Percentiles rank a stretch among this genome's conserved stretches.
phyloP scores from a whole-genome alignment of 92 coral and sea anemone genomes.

The Porites divaricata region DNA sequence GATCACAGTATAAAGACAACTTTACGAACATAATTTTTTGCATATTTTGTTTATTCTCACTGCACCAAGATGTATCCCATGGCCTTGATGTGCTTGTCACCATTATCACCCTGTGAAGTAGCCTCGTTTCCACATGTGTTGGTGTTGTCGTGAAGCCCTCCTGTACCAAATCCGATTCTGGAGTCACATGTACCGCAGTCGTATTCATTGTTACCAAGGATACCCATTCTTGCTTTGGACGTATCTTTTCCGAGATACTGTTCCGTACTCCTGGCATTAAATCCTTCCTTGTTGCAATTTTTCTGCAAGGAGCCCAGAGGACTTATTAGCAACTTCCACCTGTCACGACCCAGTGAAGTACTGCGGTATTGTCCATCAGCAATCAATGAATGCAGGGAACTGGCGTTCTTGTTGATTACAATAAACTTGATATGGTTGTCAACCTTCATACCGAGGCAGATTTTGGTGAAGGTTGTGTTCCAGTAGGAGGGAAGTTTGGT shows the following conservation, averaged over 20 bases:
- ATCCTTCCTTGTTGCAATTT: not conserved
- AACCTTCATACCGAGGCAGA: too few relatives aligned
- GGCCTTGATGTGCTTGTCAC: not conserved
- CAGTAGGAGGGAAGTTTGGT: too few relatives aligned
- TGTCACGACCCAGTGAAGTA: too few relatives aligned
- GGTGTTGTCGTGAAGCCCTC: not conserved
- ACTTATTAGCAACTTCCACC: not conserved
- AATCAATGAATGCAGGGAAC: too few relatives aligned
- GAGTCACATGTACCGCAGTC: not conserved
- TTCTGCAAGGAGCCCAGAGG: not conserved
- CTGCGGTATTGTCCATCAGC: too few relatives aligned
- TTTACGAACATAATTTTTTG: too few relatives aligned
- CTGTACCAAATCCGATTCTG: not conserved
- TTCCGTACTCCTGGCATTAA: not conserved
- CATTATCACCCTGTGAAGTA: not conserved
- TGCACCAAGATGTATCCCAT: not conserved
- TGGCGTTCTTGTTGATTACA: too few relatives aligned
- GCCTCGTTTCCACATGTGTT: not conserved
- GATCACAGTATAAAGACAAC: too few relatives aligned
- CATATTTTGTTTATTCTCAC: not conserved
- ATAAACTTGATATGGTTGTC: too few relatives aligned
- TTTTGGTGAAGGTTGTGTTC: too few relatives aligned
- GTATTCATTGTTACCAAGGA: not conserved
- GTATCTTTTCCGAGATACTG: not conserved
- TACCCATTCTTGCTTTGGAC: not conserved